These are phyloP conservation scores for Drosophila robusta DNA, from an alignment of 2,888 invertebrate species.

Conservation along the genomic window DNA sequence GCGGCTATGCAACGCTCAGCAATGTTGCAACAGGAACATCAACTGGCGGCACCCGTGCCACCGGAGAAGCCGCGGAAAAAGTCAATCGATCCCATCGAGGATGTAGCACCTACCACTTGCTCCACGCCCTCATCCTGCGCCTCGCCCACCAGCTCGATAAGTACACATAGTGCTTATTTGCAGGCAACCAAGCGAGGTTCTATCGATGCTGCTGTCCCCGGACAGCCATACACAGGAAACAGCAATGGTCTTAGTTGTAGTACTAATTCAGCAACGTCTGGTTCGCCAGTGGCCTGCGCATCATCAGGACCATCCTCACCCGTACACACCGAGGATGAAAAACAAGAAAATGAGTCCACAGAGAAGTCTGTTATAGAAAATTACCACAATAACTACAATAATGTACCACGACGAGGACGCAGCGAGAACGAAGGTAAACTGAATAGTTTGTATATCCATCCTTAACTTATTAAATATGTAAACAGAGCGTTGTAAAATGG, in stretches of 20 bases:
- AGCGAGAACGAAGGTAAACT: slow-evolving; percentile 84
- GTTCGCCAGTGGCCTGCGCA: slow-evolving; percentile 83
- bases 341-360: slow-evolving; percentile 87
- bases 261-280: slow-evolving; percentile 78
- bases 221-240: slow-evolving; percentile 46
- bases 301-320: slow-evolving; percentile 85
- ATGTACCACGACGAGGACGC: slow-evolving; percentile 76
- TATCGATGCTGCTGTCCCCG: slow-evolving; percentile 54
- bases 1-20: slow-evolving; percentile 80
- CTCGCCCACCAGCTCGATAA: slow-evolving; percentile 59
- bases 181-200: slow-evolving; percentile 81
- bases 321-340: slow-evolving; percentile 85
- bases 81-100: slow-evolving; percentile 83
- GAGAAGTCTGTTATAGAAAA: slow-evolving; percentile 85
- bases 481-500: no score
- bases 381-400: slow-evolving; percentile 63
- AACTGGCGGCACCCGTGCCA: slow-evolving; percentile 70
- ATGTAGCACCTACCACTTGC: slow-evolving; percentile 60
- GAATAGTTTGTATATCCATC: background rate
- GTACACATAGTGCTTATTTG: slow-evolving; percentile 45
- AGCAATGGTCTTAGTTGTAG: slow-evolving; percentile 72
- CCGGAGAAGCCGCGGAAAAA: slow-evolving; percentile 84
- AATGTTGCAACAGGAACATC: slow-evolving; percentile 73
- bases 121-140: slow-evolving; percentile 73
- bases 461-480: no score